Conservation (phyloP, 2,888 invertebrate genomes). For the Gasteruption jaculator region DNA sequence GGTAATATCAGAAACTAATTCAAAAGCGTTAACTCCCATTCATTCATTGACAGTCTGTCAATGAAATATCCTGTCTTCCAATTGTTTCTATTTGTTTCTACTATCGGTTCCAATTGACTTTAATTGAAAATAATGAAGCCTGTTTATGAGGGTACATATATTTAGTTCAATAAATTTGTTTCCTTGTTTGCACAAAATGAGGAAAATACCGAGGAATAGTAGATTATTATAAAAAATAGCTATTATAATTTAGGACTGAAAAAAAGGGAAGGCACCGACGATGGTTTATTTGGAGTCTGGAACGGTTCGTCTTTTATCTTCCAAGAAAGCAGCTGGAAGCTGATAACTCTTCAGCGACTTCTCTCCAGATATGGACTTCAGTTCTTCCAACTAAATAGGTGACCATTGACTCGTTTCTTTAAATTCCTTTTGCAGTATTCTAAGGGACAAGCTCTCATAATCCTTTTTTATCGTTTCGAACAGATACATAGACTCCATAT, state of each 20-base stretch:
- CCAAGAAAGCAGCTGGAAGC: conserved; percentile 51
- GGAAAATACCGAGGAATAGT: too few species aligned
- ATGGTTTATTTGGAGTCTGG: conserved; percentile 50
- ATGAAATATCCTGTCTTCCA: background rate
- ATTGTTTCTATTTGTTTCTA: conserved; percentile 1
- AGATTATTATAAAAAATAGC: conserved; percentile 10
- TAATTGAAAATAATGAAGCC: conserved; percentile 1
- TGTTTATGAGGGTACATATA: too few species aligned
- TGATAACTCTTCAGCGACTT: conserved; percentile 51
- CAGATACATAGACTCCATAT: conserved; percentile 31
- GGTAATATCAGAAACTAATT: too few species aligned
- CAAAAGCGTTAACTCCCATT: too few species aligned
- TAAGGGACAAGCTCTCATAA: background rate
- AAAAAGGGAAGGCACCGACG: conserved; percentile 25
- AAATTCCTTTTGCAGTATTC: too few species aligned
- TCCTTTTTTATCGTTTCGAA: conserved; percentile 14
- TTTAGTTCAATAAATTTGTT: too few species aligned
- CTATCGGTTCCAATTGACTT: background rate
- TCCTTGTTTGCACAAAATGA: too few species aligned
- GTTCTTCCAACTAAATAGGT: conserved; percentile 49
- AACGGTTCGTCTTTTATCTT: conserved; percentile 57
- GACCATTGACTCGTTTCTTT: conserved; percentile 22
- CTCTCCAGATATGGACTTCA: conserved; percentile 59
- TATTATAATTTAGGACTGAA: conserved; percentile 39
- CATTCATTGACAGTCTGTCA: too few species aligned